Base-by-base conservation (phyloP, 2,888 invertebrate genomes). In the Diachrysia chrysitis region DNA sequence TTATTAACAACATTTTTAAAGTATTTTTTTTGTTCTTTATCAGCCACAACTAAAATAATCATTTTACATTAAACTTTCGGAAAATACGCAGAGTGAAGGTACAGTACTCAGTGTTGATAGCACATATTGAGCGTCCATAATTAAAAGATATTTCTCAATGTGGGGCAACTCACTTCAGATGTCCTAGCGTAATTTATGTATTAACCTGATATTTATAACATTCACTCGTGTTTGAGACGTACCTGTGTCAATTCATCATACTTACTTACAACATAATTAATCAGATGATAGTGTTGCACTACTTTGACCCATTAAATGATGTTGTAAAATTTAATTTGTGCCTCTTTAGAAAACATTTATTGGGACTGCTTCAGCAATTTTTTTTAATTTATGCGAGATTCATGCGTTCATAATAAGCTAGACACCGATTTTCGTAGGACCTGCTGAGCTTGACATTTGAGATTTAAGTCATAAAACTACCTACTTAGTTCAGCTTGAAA, bases 181-280 rank as follows among this genome's bases (percentile, higher is more conserved):
- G 71, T 78, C 69, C 59, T 9, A 64, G 60, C 69, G 65, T 71
- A 70, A 71, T 78, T 78, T 74, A 68, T 71, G 69, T 68, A 68
- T 68, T 68, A 74, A 48, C 59, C 55, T 19, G 54, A 57, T 69
- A 69, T 73, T 66, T 59, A 42, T 51, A 63, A 58, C 79, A 81
- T 81, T 71, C 75, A 62, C 78, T 73, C 55, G 58, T 21, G 53
- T 66, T 51, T 61, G 53, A n/a, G n/a, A n/a, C n/a, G n/a, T n/a
- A n/a, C 67, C 70, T 61, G 56, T 69, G 63, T 71, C 65, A 75
- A 78, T 79, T 75, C 46, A 81, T 81, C 82, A 79, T 79, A 68
- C 81, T 72, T 71, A 69, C 75, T 79, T 79, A 81, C 79, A 75
- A 79, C 81, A 79, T 74, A 23, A 74, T 71, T 78, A 73, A 75